Evolutionary conservation across 1,140 invertebrate species (phyloP).

Genomic region (Caenorhabditis brenneri): DNA sequence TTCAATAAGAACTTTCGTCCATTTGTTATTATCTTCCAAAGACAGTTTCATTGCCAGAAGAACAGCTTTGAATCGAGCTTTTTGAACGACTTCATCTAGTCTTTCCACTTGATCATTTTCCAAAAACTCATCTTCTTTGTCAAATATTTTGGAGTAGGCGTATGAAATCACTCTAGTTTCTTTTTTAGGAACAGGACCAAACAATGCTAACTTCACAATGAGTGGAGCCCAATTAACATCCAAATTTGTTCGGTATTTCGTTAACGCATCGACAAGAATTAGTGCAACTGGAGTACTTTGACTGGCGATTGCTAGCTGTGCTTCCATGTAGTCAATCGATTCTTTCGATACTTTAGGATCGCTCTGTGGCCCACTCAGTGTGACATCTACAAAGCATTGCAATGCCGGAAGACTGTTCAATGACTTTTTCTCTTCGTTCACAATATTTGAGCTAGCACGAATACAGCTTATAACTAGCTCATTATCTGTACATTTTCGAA

Average conservation of each 20-base stretch:
- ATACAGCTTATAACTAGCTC: background rate
- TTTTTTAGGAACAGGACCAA: conserved; percentile 56
- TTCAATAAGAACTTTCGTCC: background rate
- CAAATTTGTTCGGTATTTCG: conserved; percentile 6
- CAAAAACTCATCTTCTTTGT: background rate
- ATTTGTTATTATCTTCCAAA: background rate
- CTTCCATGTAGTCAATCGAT: background rate
- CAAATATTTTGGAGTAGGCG: conserved; percentile 36
- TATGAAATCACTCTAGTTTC: conserved; percentile 14
- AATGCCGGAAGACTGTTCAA: conserved; percentile 24
- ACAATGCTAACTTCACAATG: conserved; percentile 45
- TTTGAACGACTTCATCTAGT: conserved; percentile 41
- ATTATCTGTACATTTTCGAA: background rate
- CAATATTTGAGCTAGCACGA: background rate
- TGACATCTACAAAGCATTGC: background rate
- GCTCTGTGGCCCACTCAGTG: background rate
- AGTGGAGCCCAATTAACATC: background rate
- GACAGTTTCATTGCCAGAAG: conserved; percentile 27
- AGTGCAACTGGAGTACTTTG: conserved; percentile 27
- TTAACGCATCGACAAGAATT: background rate
- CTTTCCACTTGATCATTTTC: conserved; percentile 37
- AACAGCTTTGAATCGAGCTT: conserved; percentile 44
- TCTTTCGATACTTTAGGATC: background rate
- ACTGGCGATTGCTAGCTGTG: background rate
- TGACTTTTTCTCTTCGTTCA: conserved; percentile 45